These are phyloP conservation scores for Oscheius onirici DNA, from an alignment of 2,888 invertebrate species.

Conservation along the genomic window DNA sequence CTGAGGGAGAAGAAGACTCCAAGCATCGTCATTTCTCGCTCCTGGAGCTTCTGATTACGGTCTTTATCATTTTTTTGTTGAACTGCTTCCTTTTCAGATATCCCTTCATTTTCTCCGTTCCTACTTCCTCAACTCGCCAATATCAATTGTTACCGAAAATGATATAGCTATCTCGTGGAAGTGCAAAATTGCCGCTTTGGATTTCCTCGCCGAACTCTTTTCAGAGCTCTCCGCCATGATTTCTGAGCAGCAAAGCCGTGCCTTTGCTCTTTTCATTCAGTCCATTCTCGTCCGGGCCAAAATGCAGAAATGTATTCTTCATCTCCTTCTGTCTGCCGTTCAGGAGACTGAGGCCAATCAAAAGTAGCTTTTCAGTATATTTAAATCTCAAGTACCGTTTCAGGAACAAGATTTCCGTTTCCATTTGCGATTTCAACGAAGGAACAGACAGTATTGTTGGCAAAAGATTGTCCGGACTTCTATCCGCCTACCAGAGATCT, in stretches of 20 bases:
- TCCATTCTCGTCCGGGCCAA: conserved; percentile 74
- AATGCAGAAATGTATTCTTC: conserved; percentile 84
- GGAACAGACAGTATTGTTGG: conserved; percentile 44
- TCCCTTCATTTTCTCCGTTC: conserved; percentile 82
- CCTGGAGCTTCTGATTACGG: conserved; percentile 80
- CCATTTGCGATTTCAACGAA: conserved; percentile 69
- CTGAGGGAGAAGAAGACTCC: conserved; percentile 76
- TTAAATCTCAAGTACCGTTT: no score
- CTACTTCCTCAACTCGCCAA: conserved; percentile 81
- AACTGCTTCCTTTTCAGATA: conserved; percentile 38
- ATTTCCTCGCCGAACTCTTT: conserved; percentile 65
- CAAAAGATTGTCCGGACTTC: conserved; percentile 53
- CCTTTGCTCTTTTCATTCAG: conserved; percentile 77
- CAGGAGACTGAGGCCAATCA: conserved; percentile 38
- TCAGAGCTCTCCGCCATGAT: conserved; percentile 62
- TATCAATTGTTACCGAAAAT: conserved; percentile 62
- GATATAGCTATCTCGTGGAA: conserved; percentile 67
- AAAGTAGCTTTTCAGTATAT: neutral
- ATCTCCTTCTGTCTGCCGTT: conserved; percentile 81
- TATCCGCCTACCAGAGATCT: conserved; percentile 64
- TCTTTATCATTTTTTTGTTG: conserved; percentile 69
- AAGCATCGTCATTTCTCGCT: conserved; percentile 79
- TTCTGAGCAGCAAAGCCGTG: conserved; percentile 58
- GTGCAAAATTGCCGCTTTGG: conserved; percentile 70
- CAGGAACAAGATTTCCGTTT: conserved; percentile 60